A percentile compares a stretch with the other conserved stretches of the same genome.
These are phyloP conservation scores for Mixornis gularis DNA, from an alignment of 2,113 vertebrate genomes.

Conservation along the genomic window DNA sequence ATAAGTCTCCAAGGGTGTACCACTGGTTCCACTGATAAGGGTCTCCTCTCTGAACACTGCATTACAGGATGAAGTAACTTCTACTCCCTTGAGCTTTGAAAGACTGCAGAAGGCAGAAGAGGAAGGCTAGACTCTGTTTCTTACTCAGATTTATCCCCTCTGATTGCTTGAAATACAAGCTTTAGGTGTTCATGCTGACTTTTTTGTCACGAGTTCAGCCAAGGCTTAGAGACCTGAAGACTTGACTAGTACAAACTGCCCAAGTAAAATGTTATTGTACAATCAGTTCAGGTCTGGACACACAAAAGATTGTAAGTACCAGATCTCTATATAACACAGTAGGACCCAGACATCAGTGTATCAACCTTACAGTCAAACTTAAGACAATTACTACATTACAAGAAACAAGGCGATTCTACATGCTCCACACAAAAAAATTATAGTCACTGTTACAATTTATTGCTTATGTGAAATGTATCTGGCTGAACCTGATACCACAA, in stretches of 20 bases:
- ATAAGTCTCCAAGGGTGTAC: not conserved
- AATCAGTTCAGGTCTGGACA: not conserved
- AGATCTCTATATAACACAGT: fast-evolving
- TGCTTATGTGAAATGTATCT: not conserved
- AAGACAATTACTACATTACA: not conserved
- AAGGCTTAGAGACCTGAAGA: not conserved
- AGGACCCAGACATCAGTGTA: not conserved
- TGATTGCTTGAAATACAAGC: not conserved
- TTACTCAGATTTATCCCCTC: not conserved
- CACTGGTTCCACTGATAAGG: not conserved
- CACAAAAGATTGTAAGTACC: not conserved
- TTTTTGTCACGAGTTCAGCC: not conserved
- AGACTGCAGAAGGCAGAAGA: not conserved
- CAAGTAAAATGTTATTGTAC: not conserved
- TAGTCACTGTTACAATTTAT: not conserved
- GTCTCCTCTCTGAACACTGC: not conserved
- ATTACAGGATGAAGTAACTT: not conserved
- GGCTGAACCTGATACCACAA: not conserved
- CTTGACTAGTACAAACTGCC: not conserved
- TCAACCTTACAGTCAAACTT: not conserved
- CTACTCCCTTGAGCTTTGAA: not conserved
- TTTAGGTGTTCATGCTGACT: not conserved
- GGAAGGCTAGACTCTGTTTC: not conserved
- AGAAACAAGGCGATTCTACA: not conserved
- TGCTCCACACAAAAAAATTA: not conserved